These are phyloP conservation scores for Channa striata DNA, from an alignment of 2,797 vertebrate species.

Conservation along the genomic window DNA sequence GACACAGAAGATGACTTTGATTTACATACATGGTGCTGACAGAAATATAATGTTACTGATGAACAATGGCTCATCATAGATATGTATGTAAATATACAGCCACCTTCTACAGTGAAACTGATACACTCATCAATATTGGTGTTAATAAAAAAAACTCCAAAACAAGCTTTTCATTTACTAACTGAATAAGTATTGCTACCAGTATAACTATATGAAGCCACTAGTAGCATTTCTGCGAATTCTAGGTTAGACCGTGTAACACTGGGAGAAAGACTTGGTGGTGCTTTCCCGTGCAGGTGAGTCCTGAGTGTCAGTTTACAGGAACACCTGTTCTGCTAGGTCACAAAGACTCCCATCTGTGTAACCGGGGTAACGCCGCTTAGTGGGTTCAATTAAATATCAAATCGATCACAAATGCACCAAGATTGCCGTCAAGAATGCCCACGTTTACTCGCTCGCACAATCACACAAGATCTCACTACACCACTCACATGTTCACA, in stretches of 20 bases:
- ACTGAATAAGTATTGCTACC: neutral
- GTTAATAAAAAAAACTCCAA: neutral
- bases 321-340: conserved; percentile 79
- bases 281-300: conserved; percentile 50
- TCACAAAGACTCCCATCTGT: conserved; percentile 64
- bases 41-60: conserved; percentile 26
- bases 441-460: neutral
- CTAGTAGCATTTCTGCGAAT: neutral
- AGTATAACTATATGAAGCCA: neutral
- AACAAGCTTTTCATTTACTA: conserved; percentile 1
- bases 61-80: conserved; percentile 37
- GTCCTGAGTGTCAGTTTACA: conserved; percentile 79
- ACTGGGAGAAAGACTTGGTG: conserved; percentile 2
- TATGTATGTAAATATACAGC: conserved; percentile 10
- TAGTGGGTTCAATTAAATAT: conserved; percentile 2
- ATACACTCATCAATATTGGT: conserved; percentile 16
- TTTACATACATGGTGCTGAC: conserved; percentile 41
- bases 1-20: conserved; percentile 25
- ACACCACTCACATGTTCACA: conserved; percentile 4
- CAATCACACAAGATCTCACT: neutral
- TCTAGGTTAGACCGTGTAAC: neutral
- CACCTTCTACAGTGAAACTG: conserved; percentile 1
- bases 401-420: conserved; percentile 21
- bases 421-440: neutral
- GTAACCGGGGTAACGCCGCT: conserved; percentile 71